These are phyloP conservation scores for Eriosoma lanigerum DNA, from an alignment of 1,140 invertebrate genomes.

Conservation along the genomic window DNA sequence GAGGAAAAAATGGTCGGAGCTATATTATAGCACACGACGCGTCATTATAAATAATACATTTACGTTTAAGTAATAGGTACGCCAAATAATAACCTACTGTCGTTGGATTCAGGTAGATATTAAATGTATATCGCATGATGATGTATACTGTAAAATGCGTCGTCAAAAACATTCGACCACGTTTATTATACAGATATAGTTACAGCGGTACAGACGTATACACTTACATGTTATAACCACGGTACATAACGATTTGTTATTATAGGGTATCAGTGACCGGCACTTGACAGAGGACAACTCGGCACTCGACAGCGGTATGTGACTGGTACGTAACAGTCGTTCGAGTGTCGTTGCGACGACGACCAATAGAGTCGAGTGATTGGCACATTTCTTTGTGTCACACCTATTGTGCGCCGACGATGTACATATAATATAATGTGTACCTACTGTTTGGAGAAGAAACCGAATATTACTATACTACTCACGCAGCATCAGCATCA, in stretches of 20 bases:
- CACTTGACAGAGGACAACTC: neutral
- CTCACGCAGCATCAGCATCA: neutral
- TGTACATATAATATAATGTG: neutral
- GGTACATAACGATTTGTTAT: slow-evolving; percentile 36
- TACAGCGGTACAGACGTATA: neutral
- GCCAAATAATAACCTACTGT: neutral
- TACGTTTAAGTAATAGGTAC: neutral
- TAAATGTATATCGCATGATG: neutral
- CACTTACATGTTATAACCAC: neutral
- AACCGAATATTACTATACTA: neutral
- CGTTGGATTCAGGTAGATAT: neutral
- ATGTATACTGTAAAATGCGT: no score
- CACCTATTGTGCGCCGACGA: neutral
- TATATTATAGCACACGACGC: neutral
- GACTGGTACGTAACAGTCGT: neutral
- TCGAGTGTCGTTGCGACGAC: neutral
- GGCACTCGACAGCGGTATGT: neutral
- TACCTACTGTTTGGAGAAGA: neutral
- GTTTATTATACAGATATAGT: neutral
- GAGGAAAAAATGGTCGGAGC: neutral
- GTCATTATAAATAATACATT: neutral
- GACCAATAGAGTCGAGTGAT: slow-evolving; percentile 49
- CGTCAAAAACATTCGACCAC: no score
- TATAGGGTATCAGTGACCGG: slow-evolving; percentile 45
- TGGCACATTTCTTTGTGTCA: slow-evolving; percentile 49